Conservation (phyloP, 2,113 vertebrate genomes). For the Oreochromis niloticus region DNA sequence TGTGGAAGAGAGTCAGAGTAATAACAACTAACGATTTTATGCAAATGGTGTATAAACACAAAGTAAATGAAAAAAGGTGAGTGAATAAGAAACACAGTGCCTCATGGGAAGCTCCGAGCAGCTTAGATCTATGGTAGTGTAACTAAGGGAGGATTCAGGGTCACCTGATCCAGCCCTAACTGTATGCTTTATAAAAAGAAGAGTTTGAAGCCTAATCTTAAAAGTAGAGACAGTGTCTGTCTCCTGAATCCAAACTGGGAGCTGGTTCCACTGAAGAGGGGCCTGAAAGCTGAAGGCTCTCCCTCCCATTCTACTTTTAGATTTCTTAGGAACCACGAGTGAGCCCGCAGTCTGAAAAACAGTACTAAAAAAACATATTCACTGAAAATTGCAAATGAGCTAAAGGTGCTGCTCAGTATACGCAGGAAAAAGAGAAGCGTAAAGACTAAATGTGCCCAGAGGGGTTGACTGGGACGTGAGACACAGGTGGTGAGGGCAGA, state of each 20-base stretch:
- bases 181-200: not conserved
- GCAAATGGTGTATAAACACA: not conserved
- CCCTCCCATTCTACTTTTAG: not conserved
- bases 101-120: not conserved
- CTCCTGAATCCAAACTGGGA: not conserved
- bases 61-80: not conserved
- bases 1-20: not conserved
- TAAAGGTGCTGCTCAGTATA: not conserved
- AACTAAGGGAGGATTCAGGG: not conserved
- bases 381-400: not conserved
- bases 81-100: not conserved
- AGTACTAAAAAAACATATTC: not conserved
- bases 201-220: not conserved
- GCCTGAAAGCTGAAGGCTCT: not conserved
- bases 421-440: not conserved
- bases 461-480: not conserved
- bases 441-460: not conserved
- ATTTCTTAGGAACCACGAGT: not conserved
- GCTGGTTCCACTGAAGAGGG: not conserved
- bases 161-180: not conserved
- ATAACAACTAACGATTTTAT: not conserved
- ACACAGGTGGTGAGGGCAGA: not conserved
- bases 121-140: not conserved
- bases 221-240: accelerated
- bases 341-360: not conserved